Conservation (phyloP, 1,140 invertebrate species). For the Drosophila simulans region DNA sequence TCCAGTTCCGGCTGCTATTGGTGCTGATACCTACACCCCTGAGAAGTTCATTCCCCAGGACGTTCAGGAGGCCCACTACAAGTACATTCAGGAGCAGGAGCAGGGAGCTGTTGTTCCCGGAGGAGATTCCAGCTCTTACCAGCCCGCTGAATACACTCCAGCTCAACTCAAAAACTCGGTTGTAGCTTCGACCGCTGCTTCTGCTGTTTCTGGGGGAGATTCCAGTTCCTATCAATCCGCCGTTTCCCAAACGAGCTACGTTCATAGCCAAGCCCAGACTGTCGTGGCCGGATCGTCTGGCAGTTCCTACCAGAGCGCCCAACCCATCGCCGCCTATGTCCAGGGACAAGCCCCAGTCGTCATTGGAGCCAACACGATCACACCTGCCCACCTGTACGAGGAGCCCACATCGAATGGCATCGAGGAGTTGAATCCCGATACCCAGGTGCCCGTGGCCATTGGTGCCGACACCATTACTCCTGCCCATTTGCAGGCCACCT, state of each 20-base stretch:
- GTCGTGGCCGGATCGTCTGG: neutral
- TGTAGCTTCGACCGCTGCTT: too few species aligned
- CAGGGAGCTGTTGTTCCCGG: slow-evolving; percentile 8
- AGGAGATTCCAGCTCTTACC: slow-evolving; percentile 22
- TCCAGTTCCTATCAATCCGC: slow-evolving; percentile 13
- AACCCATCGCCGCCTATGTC: slow-evolving; percentile 36
- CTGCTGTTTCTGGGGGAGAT: slow-evolving; percentile 6
- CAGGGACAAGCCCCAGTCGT: slow-evolving; percentile 33
- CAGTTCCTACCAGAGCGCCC: slow-evolving; percentile 11
- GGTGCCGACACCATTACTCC: slow-evolving; percentile 58
- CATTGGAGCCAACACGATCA: slow-evolving; percentile 37
- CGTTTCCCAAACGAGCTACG: slow-evolving; percentile 13
- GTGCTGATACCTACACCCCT: slow-evolving; percentile 44
- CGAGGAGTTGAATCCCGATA: slow-evolving; percentile 61
- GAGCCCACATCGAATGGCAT: slow-evolving; percentile 64
- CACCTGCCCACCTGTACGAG: slow-evolving; percentile 50
- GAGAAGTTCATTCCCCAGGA: slow-evolving; percentile 51
- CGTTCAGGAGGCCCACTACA: slow-evolving; percentile 40
- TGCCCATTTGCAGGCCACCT: slow-evolving; percentile 25
- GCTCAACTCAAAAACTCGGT: neutral
- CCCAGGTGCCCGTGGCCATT: slow-evolving; percentile 55
- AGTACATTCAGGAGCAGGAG: slow-evolving; percentile 18
- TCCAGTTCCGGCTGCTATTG: slow-evolving; percentile 25
- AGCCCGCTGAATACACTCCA: slow-evolving; percentile 41
- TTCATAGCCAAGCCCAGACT: slow-evolving; percentile 7